Percentiles rank a stretch among this genome's conserved stretches.
These are phyloP conservation scores for Origma solitaria DNA, from an alignment of 2,113 vertebrate species.

Conservation along the genomic window DNA sequence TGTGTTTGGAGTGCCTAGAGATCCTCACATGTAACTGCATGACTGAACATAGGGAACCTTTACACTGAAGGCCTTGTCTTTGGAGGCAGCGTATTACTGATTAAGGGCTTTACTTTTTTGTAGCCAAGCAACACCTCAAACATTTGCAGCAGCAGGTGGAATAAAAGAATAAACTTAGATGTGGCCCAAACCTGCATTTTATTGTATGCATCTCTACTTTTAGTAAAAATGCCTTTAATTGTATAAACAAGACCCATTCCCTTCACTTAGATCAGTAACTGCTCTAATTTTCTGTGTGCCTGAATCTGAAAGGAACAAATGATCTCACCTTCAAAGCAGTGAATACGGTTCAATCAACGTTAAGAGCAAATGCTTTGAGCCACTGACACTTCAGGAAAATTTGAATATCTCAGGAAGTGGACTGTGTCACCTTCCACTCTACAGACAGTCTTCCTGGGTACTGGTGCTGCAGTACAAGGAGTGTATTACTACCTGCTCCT, in stretches of 20 bases:
- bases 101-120: background rate
- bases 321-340: background rate
- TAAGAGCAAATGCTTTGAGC: background rate
- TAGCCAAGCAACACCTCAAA: background rate
- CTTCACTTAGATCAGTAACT: background rate
- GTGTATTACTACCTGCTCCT: background rate
- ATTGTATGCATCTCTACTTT: background rate
- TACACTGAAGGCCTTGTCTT: background rate
- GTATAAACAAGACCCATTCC: background rate
- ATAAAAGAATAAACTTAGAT: background rate
- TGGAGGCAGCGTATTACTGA: background rate
- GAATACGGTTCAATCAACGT: background rate
- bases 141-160: background rate
- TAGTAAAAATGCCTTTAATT: background rate
- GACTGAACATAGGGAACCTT: background rate
- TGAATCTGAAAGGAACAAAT: background rate
- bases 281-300: background rate
- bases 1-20: background rate
- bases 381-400: background rate
- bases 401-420: background rate
- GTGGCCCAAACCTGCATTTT: background rate
- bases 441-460: background rate
- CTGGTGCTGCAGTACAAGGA: background rate
- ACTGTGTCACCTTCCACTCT: background rate
- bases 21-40: background rate